Evolutionary conservation across 2,888 invertebrate species (phyloP), one percentile per base, ranked within the genome.

Genomic region (Seira musarum): DNA sequence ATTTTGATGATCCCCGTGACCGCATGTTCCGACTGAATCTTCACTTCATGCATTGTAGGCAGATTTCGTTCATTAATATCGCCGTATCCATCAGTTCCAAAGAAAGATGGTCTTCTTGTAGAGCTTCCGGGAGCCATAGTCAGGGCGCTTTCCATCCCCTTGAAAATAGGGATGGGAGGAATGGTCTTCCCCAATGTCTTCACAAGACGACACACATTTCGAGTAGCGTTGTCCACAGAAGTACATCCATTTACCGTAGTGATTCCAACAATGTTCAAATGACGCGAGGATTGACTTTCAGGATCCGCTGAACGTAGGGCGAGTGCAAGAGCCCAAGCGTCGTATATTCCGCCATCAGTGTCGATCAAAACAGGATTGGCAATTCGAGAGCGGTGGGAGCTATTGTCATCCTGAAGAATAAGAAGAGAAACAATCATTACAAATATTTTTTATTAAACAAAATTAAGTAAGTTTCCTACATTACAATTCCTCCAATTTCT

Each of bases 191-290:
- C 82, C 19, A 30, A 17, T 13, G 68, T 40, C 24, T 60, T 19
- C 1, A 80, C 17, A 0, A 80, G 60, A 84, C 93, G 91, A 63
- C 93, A 91, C 30, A 94, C 93, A 88, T 96, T 95, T 19, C 89
- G 89, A 30, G 91, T 91, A 0, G 93, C 94, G 87, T 94, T 92
- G 13, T 93, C 91, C 69, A 94, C 90, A 0, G 88, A 89, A 0
- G 94, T 93, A 87, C 95, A 96, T 0, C 96, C 96, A 85, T 92
- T 91, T 0, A 92, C 93, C 70, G 94, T 94, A 0, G 95, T 94
- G 0, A 96, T 91, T 0, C 92, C 95, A 66, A 94, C 88, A 49
- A 95, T 88, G 85, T 92, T 88, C 15, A 91, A 87, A 71, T 89
- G 85, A 0, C 88, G 88, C 10, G 87, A 82, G 8, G 75, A 82